Evolutionary conservation across 2,113 vertebrate species (phyloP).

Genomic region (Anguilla japonica): DNA sequence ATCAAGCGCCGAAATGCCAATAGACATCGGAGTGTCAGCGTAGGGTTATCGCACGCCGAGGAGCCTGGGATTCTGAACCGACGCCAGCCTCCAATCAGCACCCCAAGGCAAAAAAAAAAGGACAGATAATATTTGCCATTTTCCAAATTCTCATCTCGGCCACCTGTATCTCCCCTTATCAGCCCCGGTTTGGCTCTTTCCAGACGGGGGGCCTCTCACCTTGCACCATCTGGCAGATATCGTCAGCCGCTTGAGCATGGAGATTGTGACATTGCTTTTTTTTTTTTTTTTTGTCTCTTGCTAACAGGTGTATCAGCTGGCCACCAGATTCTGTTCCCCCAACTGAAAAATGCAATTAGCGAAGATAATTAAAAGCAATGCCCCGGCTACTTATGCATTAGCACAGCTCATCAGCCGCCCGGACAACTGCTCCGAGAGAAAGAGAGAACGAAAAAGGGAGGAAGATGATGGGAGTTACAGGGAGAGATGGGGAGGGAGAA

Average conservation of each 20-base stretch:
- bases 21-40: too few relatives aligned
- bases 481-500: too few relatives aligned
- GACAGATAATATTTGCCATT: slow-evolving; percentile 24
- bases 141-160: not conserved
- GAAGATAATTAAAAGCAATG: slow-evolving; percentile 39
- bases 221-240: slow-evolving; percentile 26
- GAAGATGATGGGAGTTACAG: not conserved
- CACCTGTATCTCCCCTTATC: slow-evolving; percentile 7
- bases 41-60: not conserved
- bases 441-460: not conserved
- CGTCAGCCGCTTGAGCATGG: not conserved
- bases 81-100: not conserved
- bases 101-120: not conserved
- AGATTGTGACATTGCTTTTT: not conserved
- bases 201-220: not conserved
- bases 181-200: not conserved
- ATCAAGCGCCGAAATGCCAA: not conserved
- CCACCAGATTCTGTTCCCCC: slow-evolving; percentile 13
- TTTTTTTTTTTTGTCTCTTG: not conserved
- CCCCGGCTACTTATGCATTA: not conserved
- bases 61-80: not conserved
- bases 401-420: not conserved
- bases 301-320: slow-evolving; percentile 34
- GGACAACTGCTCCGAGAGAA: not conserved
- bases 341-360: slow-evolving; percentile 22